Conservation (phyloP, 2,888 invertebrate genomes). For the Leistus spinibarbis region DNA sequence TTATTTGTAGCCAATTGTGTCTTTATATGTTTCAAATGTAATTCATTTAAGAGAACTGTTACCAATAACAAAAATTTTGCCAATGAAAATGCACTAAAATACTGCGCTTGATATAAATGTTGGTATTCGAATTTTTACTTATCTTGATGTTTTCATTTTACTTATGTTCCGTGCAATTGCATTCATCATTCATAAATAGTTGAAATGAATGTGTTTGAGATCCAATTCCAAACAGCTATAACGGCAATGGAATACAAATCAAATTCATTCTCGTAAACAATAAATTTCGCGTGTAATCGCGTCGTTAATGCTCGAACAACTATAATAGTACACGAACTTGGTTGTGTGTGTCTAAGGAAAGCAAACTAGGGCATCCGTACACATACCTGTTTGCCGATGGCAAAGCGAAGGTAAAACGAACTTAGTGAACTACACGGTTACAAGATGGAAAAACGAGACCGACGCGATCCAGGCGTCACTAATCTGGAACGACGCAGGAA, state of each 20-base stretch:
- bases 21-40: no score
- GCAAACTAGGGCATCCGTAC: background rate
- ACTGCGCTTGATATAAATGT: no score
- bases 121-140: no score
- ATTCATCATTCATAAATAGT: no score
- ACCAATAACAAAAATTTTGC: no score
- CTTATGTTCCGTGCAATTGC: no score
- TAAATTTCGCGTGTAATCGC: background rate
- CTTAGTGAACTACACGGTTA: conserved; percentile 16
- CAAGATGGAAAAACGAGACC: conserved; percentile 1
- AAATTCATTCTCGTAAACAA: background rate
- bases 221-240: background rate
- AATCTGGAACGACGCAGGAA: conserved; percentile 45
- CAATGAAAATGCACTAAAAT: no score
- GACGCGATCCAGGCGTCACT: conserved; percentile 43
- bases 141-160: no score
- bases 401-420: conserved; percentile 18
- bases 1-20: no score
- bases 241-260: background rate
- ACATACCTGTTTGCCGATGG: background rate
- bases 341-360: background rate
- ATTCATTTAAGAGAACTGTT: no score
- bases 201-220: background rate
- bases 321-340: background rate
- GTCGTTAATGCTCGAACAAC: background rate